A percentile compares a stretch with the other conserved stretches of the same genome.
Evolutionary conservation across 37 sponge, comb jelly and placozoan genomes (phyloP).

Genomic region (Crambe crambe): DNA sequence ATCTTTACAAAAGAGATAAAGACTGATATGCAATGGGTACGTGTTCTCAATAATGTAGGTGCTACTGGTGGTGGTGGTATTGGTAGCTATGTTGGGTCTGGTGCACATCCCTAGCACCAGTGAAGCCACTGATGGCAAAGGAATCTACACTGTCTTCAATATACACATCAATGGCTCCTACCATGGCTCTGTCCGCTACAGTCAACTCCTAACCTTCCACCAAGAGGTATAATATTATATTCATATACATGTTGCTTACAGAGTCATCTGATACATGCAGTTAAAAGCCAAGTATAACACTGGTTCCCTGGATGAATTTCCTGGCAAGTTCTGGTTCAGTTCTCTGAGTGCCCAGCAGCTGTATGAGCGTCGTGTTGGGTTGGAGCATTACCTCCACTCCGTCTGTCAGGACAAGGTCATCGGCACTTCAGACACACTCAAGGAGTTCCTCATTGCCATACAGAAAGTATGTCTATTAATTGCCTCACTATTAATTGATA

Average conservation of each 20-base stretch:
- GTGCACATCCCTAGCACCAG: slow-evolving; percentile 25
- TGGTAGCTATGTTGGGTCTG: slow-evolving; percentile 25
- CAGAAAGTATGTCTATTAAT: slow-evolving; percentile 36
- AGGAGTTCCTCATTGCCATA: slow-evolving; percentile 63
- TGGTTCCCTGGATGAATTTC: slow-evolving; percentile 39
- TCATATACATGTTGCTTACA: no score
- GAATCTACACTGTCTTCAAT: slow-evolving; percentile 48
- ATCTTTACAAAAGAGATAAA: no score
- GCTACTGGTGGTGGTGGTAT: neutral
- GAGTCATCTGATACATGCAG: slow-evolving; percentile 28
- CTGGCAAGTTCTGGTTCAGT: slow-evolving; percentile 19
- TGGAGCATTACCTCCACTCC: slow-evolving; percentile 52
- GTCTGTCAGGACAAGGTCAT: slow-evolving; percentile 46
- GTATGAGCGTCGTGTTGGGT: slow-evolving; percentile 14
- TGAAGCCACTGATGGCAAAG: slow-evolving; percentile 36
- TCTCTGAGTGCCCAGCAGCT: slow-evolving; percentile 25
- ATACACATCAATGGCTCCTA: slow-evolving; percentile 67
- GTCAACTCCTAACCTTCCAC: slow-evolving; percentile 52
- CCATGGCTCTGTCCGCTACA: slow-evolving; percentile 71
- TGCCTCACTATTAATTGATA: no score
- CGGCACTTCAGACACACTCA: slow-evolving; percentile 28
- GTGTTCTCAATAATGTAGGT: neutral
- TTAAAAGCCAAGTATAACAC: slow-evolving; percentile 31
- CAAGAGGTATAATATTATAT: slow-evolving; percentile 46
- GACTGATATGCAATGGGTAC: no score